These are phyloP conservation scores for Ridgeia piscesae DNA, from an alignment of 1,140 invertebrate species.

Conservation along the genomic window DNA sequence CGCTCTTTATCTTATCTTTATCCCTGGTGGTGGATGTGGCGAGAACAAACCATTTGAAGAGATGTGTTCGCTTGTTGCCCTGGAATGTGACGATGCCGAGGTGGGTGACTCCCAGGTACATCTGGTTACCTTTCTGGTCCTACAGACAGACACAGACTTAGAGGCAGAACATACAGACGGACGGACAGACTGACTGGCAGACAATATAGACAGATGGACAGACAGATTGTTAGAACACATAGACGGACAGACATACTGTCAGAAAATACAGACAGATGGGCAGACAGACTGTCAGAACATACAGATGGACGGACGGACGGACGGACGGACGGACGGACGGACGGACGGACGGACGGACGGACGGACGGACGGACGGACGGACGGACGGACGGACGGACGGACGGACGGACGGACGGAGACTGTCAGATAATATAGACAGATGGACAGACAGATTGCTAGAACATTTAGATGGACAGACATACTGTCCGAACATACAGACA, in stretches of 20 bases:
- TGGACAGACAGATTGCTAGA: too few species aligned
- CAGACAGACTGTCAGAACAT: neutral
- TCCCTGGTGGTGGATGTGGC: neutral
- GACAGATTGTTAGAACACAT: neutral
- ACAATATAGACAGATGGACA: neutral
- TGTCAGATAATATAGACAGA: too few species aligned
- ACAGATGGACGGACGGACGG: too few species aligned
- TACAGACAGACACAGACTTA: slow-evolving; percentile 52
- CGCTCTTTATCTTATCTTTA: neutral
- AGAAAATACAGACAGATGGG: neutral
- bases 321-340: too few species aligned
- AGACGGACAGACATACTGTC: neutral
- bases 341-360: too few species aligned
- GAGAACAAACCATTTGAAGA: slow-evolving; percentile 80
- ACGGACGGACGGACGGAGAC: too few species aligned
- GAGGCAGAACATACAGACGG: neutral
- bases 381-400: too few species aligned
- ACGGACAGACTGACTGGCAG: neutral
- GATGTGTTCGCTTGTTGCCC: slow-evolving; percentile 86
- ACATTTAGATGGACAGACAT: too few species aligned
- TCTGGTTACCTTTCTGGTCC: slow-evolving; percentile 85
- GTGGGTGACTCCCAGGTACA: slow-evolving; percentile 94
- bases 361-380: too few species aligned
- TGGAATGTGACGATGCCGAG: slow-evolving; percentile 92
- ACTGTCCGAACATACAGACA: too few species aligned